Conservation (phyloP, 2,113 vertebrate genomes). For the Bos indicus region DNA sequence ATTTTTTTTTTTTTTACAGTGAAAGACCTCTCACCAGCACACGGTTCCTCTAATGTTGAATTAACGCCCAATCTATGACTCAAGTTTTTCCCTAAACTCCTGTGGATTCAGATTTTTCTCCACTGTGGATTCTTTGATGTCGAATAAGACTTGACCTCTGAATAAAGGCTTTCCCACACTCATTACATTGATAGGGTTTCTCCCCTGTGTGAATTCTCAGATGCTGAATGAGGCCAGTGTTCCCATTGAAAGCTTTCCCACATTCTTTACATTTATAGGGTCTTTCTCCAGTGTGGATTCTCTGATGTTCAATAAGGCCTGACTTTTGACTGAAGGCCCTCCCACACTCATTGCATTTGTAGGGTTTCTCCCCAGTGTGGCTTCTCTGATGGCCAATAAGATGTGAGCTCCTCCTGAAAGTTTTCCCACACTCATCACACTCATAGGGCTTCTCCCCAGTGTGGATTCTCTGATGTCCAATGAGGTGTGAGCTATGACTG, state of each 20-base stretch:
- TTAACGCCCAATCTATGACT: conserved; percentile 35
- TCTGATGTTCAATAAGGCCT: conserved; percentile 79
- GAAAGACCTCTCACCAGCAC: not conserved
- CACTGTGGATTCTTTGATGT: conserved; percentile 76
- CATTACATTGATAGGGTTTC: conserved; percentile 76
- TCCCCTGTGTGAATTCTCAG: conserved; percentile 77
- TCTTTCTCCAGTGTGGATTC: conserved; percentile 79
- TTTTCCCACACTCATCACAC: conserved; percentile 79
- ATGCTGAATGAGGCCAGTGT: conserved; percentile 79
- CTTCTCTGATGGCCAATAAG: conserved; percentile 80
- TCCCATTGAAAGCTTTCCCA: conserved; percentile 79
- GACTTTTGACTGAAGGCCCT: conserved; percentile 80
- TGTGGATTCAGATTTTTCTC: conserved; percentile 72
- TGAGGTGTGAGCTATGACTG: conserved; percentile 79
- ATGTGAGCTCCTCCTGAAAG: conserved; percentile 80
- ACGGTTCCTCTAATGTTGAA: conserved; percentile 39
- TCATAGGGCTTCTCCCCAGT: conserved; percentile 80
- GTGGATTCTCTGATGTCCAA: conserved; percentile 80
- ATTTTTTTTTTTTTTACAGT: not conserved
- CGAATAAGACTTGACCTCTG: conserved; percentile 78
- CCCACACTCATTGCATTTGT: conserved; percentile 77
- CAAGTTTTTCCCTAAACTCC: conserved; percentile 52
- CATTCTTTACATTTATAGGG: conserved; percentile 80
- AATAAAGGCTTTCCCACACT: conserved; percentile 80
- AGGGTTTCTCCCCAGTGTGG: conserved; percentile 78